Evolutionary conservation across 2,113 vertebrate species (phyloP).

Genomic region (Bos taurus): DNA sequence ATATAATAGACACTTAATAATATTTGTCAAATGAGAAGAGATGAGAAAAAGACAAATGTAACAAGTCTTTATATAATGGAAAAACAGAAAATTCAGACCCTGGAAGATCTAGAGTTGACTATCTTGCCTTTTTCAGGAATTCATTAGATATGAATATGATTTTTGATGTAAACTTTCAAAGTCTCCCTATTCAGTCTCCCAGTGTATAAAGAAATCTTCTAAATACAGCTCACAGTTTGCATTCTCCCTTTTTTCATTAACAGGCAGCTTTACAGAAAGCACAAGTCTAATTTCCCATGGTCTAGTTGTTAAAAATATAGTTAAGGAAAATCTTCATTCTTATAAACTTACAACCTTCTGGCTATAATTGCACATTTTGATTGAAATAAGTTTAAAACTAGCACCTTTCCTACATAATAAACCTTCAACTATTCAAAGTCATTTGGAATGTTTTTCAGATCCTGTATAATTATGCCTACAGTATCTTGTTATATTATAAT

Average conservation of each 20-base stretch:
- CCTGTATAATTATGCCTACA: not conserved
- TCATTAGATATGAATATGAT: not conserved
- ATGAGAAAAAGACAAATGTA: not conserved
- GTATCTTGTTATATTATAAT: not conserved
- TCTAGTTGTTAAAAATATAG: not conserved
- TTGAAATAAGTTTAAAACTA: conserved; percentile 1
- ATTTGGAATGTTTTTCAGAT: not conserved
- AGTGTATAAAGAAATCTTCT: not conserved
- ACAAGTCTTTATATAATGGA: not conserved
- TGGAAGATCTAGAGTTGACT: not conserved
- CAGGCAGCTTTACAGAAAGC: not conserved
- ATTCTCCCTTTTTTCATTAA: not conserved
- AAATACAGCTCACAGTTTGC: not conserved
- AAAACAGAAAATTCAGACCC: not conserved
- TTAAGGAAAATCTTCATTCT: not conserved
- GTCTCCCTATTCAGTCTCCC: not conserved
- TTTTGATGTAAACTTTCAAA: not conserved
- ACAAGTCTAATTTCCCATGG: not conserved
- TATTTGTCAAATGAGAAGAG: not conserved
- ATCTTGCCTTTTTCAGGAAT: not conserved
- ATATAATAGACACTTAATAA: not conserved
- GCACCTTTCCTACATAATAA: not conserved
- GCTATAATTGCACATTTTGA: not conserved
- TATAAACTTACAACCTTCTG: not conserved
- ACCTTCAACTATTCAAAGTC: not conserved